Conservation (phyloP, 2,888 invertebrate genomes). For the Euzophera pinguis region DNA sequence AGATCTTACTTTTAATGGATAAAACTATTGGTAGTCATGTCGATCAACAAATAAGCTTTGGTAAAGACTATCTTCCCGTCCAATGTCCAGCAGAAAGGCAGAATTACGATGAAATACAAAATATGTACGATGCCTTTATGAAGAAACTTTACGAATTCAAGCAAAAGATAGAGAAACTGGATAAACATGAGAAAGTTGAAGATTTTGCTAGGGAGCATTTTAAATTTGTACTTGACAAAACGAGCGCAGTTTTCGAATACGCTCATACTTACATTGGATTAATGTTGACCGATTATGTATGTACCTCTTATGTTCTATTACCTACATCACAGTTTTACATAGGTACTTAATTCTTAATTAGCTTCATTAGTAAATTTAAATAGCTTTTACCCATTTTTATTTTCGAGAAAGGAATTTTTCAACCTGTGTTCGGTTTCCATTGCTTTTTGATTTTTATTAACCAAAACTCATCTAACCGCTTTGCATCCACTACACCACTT, state of each 20-base stretch:
- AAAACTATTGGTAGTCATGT: constrained; percentile 36
- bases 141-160: constrained; percentile 29
- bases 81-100: constrained; percentile 31
- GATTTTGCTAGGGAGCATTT: constrained; percentile 40
- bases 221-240: constrained; percentile 32
- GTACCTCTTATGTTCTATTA: too few relatives aligned
- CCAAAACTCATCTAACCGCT: too few relatives aligned
- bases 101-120: constrained; percentile 35
- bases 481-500: too few relatives aligned
- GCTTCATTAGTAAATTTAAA: too few relatives aligned
- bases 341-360: too few relatives aligned
- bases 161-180: constrained; percentile 30
- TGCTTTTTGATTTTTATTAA: too few relatives aligned
- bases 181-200: constrained; percentile 36
- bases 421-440: too few relatives aligned
- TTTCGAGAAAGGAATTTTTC: too few relatives aligned
- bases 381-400: too few relatives aligned
- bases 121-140: constrained; percentile 29
- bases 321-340: too few relatives aligned
- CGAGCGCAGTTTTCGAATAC: constrained; percentile 39
- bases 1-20: constrained; percentile 35
- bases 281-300: constrained; percentile 42
- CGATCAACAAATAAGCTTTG: constrained; percentile 38
- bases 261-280: constrained; percentile 40
- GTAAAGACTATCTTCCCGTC: constrained; percentile 38